Conservation (phyloP, 2,113 vertebrate genomes). For the Nerophis lumbriciformis region DNA sequence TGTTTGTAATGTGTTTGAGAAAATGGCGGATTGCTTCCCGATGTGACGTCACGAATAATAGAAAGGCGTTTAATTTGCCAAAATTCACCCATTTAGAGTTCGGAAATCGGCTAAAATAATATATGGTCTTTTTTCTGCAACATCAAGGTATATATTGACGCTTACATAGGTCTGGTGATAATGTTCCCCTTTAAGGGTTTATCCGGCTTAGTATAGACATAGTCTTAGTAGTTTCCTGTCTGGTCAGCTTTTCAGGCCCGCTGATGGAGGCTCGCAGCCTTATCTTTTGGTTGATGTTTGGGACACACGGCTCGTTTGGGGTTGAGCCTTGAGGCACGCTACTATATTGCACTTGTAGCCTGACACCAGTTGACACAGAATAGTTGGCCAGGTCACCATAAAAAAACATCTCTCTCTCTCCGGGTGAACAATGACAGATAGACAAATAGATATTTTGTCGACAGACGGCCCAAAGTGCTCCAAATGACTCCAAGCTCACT, state of each 20-base stretch:
- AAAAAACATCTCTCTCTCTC: slow-evolving; percentile 63
- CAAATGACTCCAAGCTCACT: slow-evolving; percentile 52
- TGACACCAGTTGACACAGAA: slow-evolving; percentile 74
- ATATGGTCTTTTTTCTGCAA: too few species aligned
- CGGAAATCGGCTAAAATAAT: too few species aligned
- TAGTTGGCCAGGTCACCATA: slow-evolving; percentile 67
- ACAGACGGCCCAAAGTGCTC: slow-evolving; percentile 50
- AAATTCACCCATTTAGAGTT: too few species aligned
- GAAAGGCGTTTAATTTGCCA: too few species aligned
- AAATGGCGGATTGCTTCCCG: too few species aligned
- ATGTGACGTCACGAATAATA: too few species aligned
- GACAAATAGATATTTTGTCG: slow-evolving; percentile 52
- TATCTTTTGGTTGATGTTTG: slow-evolving; percentile 58
- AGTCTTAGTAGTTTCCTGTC: slow-evolving; percentile 39
- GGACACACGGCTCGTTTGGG: slow-evolving; percentile 56
- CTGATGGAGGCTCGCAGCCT: slow-evolving; percentile 46
- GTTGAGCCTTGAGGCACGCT: slow-evolving; percentile 57
- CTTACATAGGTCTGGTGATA: too few species aligned
- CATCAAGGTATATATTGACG: too few species aligned
- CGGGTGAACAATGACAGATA: slow-evolving; percentile 57
- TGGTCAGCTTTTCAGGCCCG: slow-evolving; percentile 38
- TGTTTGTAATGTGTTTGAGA: too few species aligned
- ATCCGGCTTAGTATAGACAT: too few species aligned
- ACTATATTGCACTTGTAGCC: slow-evolving; percentile 61
- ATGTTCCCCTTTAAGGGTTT: too few species aligned